Evolutionary conservation across 1,140 invertebrate species (phyloP).

Genomic region (Subanguina moxae): DNA sequence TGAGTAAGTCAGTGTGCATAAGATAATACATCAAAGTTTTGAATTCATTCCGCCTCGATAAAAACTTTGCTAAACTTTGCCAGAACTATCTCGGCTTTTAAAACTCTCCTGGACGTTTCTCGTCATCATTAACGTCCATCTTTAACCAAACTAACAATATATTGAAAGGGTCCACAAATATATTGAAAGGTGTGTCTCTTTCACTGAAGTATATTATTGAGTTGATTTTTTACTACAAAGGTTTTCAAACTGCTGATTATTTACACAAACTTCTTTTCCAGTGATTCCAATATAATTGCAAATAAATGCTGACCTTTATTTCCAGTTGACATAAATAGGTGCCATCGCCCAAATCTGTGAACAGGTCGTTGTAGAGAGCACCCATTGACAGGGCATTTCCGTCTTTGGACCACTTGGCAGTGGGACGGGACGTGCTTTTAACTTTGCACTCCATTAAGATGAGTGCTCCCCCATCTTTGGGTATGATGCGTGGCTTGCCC

Average conservation of each 20-base stretch:
- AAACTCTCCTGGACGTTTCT: no score
- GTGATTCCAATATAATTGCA: no score
- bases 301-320: constrained; percentile 68
- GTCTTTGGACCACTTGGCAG: constrained; percentile 67
- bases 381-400: constrained; percentile 72
- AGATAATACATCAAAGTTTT: no score
- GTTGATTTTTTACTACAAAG: not conserved
- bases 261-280: constrained; percentile 4
- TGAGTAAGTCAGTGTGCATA: no score
- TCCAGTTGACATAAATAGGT: constrained; percentile 84
- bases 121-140: no score
- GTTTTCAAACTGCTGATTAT: constrained; percentile 5
- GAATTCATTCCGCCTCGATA: no score
- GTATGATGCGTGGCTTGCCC: constrained; percentile 93
- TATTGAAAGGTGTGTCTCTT: no score
- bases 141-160: no score
- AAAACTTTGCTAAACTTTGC: no score
- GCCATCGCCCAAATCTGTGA: constrained; percentile 79
- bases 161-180: no score
- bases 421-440: constrained; percentile 82
- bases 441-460: constrained; percentile 93
- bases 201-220: no score
- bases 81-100: no score
- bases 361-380: constrained; percentile 80
- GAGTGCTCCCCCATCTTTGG: constrained; percentile 82